phyloP scores from a whole-genome alignment of 2,888 invertebrate species.

The Caenorhabditis sp. region DNA sequence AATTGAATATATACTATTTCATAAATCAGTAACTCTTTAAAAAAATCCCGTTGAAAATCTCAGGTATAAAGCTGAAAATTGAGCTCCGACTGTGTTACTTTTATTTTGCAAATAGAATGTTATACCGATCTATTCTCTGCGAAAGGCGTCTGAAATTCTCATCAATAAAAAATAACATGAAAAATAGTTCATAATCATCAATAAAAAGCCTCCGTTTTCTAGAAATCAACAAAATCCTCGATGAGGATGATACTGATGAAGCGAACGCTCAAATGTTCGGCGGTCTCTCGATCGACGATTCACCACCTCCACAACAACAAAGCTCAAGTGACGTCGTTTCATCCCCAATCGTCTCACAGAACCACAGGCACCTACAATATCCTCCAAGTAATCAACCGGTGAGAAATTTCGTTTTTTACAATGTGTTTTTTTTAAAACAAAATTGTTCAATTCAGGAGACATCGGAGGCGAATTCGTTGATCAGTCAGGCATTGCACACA shows the following conservation, averaged over 20 bases:
- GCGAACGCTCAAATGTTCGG: neutral
- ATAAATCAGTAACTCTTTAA: too few species aligned
- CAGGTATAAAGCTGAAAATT: too few species aligned
- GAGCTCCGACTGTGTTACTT: too few species aligned
- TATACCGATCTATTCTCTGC: too few species aligned
- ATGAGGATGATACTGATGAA: neutral
- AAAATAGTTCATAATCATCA: neutral
- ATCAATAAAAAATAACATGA: neutral
- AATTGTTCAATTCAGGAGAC: neutral
- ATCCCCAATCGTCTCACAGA: neutral
- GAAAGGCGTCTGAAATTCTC: too few species aligned
- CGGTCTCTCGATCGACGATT: neutral
- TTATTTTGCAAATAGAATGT: too few species aligned
- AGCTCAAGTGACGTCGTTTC: neutral
- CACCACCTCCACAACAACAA: neutral
- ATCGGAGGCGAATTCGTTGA: slow-evolving; percentile 11
- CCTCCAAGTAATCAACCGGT: neutral
- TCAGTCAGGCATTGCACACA: slow-evolving; percentile 30
- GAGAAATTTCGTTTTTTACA: neutral
- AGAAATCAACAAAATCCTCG: slow-evolving; percentile 1
- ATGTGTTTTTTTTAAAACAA: slow-evolving; percentile 6
- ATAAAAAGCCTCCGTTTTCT: neutral
- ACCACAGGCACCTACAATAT: neutral
- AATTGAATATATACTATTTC: too few species aligned
- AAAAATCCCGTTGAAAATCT: too few species aligned